Evolutionary conservation across 2,797 vertebrate genomes (phyloP), one percentile per base, ranked within the genome.

Genomic region (Parauchenoglanis ngamensis): DNA sequence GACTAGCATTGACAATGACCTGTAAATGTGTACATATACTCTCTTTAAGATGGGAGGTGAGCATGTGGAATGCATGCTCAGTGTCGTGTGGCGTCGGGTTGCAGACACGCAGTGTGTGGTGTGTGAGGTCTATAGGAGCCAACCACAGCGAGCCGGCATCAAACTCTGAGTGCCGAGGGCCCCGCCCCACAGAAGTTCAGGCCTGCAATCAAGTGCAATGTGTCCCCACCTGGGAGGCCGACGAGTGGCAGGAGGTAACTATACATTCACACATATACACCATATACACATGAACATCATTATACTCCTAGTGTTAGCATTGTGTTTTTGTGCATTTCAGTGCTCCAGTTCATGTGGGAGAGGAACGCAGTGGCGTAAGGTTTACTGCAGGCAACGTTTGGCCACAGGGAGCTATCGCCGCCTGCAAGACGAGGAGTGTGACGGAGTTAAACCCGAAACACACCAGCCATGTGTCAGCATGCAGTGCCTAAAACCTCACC

Each of bases 121-220:
- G 98, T 89, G 94, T 94, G 81, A 95, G 94, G 19, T 85, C 93
- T 1, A 65, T 91, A 56, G 92, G 91, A 35, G 93, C 92, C 0
- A 95, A 94, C 75, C 94, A 91, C 0, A 87, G 94, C 5, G 88
- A 92, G 10, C 87, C 92, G 1, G 91, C 94, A 44, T 70, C 94
- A 0, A 94, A 93, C 28, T 93, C 93, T 1, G 91, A 92, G 0
- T 99, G 98, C 92, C 88, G 61, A 0, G 96, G 93, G 0, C 92
- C 92, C 25, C 96, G 95, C 85, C 97, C 97, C 0, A 93, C 96
- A 1, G 94, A 96, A 25, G 87, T 98, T 21, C 97, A 95, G 85
- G 95, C 98, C 8, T 99, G 98, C 89, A 97, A 96, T 90, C 98
- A 97, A 92, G 92, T 96, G 3, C 94, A 97, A n/a, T 99, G 98